These are phyloP conservation scores for Dromas ardeola DNA, from an alignment of 2,113 vertebrate genomes.

Conservation along the genomic window DNA sequence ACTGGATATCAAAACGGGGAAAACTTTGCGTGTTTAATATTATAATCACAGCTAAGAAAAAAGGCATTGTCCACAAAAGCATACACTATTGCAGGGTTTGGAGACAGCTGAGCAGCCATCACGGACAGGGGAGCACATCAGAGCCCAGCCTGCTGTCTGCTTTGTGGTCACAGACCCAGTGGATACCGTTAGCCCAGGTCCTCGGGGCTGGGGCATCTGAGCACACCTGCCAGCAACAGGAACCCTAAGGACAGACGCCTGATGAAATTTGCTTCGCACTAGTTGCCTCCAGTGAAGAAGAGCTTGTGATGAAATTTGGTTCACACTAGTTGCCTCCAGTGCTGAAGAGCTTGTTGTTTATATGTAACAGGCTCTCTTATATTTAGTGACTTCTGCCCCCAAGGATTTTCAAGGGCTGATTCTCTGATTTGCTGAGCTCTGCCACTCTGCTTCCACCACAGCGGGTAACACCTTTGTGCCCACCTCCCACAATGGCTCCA, in stretches of 20 bases:
- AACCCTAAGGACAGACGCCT: not conserved
- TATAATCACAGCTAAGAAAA: not conserved
- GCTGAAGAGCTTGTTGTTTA: not conserved
- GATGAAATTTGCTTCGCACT: not conserved
- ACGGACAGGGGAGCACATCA: not conserved
- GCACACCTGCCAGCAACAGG: not conserved
- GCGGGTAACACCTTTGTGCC: not conserved
- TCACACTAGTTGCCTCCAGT: not conserved
- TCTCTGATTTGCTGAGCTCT: not conserved
- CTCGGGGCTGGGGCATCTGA: not conserved
- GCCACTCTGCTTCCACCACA: accelerated
- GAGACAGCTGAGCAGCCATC: accelerated
- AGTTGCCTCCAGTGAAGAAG: not conserved
- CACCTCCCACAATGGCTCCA: not conserved
- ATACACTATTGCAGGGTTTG: not conserved
- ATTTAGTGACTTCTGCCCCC: not conserved
- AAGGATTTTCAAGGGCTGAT: not conserved
- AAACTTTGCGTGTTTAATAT: not conserved
- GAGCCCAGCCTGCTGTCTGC: not conserved
- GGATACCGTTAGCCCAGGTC: not conserved
- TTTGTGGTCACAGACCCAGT: not conserved
- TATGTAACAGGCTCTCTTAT: not conserved
- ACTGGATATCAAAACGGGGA: not conserved
- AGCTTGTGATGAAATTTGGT: not conserved
- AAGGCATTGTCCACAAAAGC: not conserved